These are phyloP conservation scores for Dermatemys mawii DNA, from an alignment of 2,113 vertebrate genomes.

Conservation along the genomic window DNA sequence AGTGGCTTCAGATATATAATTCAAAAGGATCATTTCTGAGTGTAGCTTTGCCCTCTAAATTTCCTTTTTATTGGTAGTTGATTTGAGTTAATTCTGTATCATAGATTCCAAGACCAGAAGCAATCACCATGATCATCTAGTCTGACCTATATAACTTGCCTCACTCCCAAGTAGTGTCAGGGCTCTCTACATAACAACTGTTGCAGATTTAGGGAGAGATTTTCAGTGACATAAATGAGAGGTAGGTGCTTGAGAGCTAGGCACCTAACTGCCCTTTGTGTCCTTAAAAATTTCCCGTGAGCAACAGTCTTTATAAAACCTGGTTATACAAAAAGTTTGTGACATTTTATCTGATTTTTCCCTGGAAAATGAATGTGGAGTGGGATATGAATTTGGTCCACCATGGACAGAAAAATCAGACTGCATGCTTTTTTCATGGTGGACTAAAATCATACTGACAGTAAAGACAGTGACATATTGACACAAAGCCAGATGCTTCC, in stretches of 20 bases:
- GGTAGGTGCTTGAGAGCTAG: neutral
- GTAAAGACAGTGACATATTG: neutral
- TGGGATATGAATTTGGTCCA: neutral
- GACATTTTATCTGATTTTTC: neutral
- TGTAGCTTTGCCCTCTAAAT: neutral
- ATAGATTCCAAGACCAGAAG: neutral
- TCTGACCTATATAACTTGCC: neutral
- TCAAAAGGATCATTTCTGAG: neutral
- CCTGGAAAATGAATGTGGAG: neutral
- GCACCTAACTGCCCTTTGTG: neutral
- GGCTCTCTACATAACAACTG: neutral
- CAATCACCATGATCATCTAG: neutral
- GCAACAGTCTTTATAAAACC: neutral
- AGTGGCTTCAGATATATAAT: neutral
- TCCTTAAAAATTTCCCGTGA: neutral
- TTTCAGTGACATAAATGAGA: neutral
- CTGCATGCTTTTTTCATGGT: neutral
- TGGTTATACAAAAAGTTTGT: neutral
- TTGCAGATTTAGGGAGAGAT: neutral
- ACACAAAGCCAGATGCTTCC: neutral
- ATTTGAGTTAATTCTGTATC: neutral
- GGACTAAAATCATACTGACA: neutral
- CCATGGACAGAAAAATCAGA: neutral
- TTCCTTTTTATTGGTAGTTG: neutral
- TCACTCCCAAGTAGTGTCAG: neutral